Percentiles rank a stretch among this genome's conserved stretches.
phyloP scores from a whole-genome alignment of 92 coral and sea anemone genomes.

The Heteractis magnifica region DNA sequence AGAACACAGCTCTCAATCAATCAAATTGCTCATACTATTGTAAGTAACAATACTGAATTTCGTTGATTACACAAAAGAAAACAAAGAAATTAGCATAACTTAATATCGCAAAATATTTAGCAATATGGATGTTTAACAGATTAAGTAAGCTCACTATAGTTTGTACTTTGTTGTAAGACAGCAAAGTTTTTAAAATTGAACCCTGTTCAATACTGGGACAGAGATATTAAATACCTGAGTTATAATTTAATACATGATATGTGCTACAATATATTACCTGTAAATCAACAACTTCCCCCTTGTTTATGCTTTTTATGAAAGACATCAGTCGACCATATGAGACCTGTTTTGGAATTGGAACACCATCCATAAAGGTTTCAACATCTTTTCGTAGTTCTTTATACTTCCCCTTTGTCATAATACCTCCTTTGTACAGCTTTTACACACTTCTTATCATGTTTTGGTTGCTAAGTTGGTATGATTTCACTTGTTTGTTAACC shows the following conservation, averaged over 20 bases:
- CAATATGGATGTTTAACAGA: too few species aligned
- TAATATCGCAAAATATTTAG: too few species aligned
- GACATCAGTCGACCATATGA: conserved; percentile 13
- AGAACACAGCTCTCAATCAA: too few species aligned
- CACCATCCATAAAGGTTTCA: neutral
- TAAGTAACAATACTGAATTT: too few species aligned
- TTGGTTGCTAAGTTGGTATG: neutral
- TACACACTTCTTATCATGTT: conserved; percentile 12
- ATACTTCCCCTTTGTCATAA: conserved; percentile 17
- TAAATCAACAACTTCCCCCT: conserved; percentile 19
- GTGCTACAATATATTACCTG: conserved; percentile 11
- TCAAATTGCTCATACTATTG: too few species aligned
- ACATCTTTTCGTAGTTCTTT: conserved; percentile 13
- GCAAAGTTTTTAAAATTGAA: too few species aligned
- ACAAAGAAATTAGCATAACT: too few species aligned
- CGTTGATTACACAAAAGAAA: too few species aligned
- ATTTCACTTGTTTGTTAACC: neutral
- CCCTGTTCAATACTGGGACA: too few species aligned
- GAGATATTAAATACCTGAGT: too few species aligned
- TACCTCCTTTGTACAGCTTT: conserved; percentile 8
- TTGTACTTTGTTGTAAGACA: too few species aligned
- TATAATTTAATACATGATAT: neutral
- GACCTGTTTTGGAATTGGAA: conserved; percentile 10
- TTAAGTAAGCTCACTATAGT: too few species aligned
- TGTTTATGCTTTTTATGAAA: conserved; percentile 16